Evolutionary conservation across 1,140 invertebrate species (phyloP).

Genomic region (Drosophila melanica): DNA sequence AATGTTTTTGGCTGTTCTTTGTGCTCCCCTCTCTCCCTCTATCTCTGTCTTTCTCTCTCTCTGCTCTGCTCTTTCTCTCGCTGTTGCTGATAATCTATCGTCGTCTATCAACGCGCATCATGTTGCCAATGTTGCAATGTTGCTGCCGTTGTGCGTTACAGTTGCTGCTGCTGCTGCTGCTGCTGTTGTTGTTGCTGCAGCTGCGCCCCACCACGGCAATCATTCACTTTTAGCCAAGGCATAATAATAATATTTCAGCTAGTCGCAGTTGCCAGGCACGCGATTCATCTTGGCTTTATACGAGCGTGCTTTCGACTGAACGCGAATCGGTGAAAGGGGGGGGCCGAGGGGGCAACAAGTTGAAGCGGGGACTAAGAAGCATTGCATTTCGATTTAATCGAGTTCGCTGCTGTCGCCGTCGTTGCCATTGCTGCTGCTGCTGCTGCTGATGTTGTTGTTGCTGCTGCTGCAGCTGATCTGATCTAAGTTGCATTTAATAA

Average conservation of each 20-base stretch:
- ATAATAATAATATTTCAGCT: constrained; percentile 83
- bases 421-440: constrained; percentile 22
- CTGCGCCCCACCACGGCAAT: constrained; percentile 66
- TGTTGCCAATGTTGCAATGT: constrained; percentile 63
- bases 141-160: constrained; percentile 60
- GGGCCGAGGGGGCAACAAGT: neutral
- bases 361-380: constrained; percentile 45
- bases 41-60: neutral
- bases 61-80: constrained; percentile 8
- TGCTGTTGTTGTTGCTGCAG: constrained; percentile 44
- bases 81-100: constrained; percentile 70
- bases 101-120: constrained; percentile 77
- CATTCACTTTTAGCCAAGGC: constrained; percentile 80
- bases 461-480: constrained; percentile 61
- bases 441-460: constrained; percentile 22
- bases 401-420: constrained; percentile 51
- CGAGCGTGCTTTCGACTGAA: constrained; percentile 2
- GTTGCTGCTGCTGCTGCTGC: constrained; percentile 44
- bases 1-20: constrained; percentile 25
- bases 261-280: constrained; percentile 77
- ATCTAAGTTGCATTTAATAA: constrained; percentile 82
- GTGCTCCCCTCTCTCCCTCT: neutral
- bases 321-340: neutral
- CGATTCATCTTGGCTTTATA: constrained; percentile 69
- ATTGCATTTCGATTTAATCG: constrained; percentile 81